Evolutionary conservation across 2,113 vertebrate species (phyloP), one percentile per base, ranked within the genome.

Genomic region (Antechinus stuartii): DNA sequence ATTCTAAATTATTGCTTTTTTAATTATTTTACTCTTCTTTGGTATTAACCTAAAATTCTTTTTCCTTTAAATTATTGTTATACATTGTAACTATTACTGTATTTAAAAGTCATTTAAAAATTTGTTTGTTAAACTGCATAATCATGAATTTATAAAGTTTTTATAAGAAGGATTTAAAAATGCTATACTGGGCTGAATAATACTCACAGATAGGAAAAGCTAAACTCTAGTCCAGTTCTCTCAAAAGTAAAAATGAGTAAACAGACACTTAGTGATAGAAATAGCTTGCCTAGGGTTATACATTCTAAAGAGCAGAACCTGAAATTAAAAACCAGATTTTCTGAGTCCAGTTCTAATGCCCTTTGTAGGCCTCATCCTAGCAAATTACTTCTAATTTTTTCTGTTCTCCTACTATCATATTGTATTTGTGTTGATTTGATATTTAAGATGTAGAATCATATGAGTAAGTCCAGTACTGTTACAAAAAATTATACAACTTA

Each of bases 41-140:
- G 92, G 93, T 56, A 92, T 53, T 49, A 76, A 14, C 50, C 11
- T 68, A 92, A 90, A 96, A 26, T 93, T 94, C 54, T 61, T 95
- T 89, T 89, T 92, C 92, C 90, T 49, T 94, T 68, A 27, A 49
- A 35, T 9, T 56, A 57, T 50, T 7, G 2, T 35, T 50, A 16
- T 76, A 57, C 30, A 6, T 96, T 89, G 92, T 54, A 55, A 19
- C 55, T 90, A 42, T 84, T 84, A 84, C 16, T 19, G 2, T 76
- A 23, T 16, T 84, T 84, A 42, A 42, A 61, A 42, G 49, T 97
- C n/a, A 42, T 94, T 5, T 76, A 68, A 94, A 91, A 57, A 19
- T 46, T 19, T 90, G 2, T 46, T 19, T 90, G 2, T 42, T 50
- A 42, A 84, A 22, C 68, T 84, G 68, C 22, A 84, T 91, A 90